Conservation (phyloP, 2,113 vertebrate species). For the Morone saxatilis region DNA sequence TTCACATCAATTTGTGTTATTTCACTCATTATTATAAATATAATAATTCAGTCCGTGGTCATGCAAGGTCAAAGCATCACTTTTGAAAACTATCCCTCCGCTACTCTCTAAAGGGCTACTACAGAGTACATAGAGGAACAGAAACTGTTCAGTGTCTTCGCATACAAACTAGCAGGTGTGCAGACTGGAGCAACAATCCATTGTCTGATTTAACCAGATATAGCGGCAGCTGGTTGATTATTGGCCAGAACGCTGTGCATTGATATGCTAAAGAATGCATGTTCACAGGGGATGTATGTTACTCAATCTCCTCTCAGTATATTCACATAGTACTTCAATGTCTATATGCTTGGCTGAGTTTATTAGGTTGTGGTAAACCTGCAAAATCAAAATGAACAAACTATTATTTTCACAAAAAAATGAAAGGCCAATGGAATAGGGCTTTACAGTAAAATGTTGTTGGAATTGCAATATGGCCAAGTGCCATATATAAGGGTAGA, state of each 20-base stretch:
- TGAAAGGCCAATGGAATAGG: not conserved
- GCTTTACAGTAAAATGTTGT: not conserved
- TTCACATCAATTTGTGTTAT: not conserved
- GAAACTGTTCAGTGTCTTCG: not conserved
- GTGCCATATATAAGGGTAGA: no score
- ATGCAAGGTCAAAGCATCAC: no score
- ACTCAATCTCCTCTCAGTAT: not conserved
- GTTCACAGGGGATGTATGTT: not conserved
- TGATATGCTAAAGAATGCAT: constrained; percentile 37
- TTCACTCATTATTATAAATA: not conserved
- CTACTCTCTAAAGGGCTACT: not conserved
- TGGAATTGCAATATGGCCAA: not conserved
- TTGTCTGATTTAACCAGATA: constrained; percentile 29
- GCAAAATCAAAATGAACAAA: not conserved
- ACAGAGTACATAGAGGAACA: no score
- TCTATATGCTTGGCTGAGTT: not conserved
- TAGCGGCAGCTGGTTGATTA: constrained; percentile 17
- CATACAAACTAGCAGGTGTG: constrained; percentile 34
- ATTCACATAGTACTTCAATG: not conserved
- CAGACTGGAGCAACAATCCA: not conserved
- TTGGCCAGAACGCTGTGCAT: constrained; percentile 19
- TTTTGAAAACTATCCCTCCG: not conserved
- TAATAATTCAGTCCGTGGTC: not conserved
- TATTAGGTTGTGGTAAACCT: not conserved
- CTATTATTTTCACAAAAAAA: not conserved